A percentile compares a stretch with the other conserved stretches of the same genome.
Conservation (phyloP, 2,113 vertebrate genomes). For the Coracopsis vasa region DNA sequence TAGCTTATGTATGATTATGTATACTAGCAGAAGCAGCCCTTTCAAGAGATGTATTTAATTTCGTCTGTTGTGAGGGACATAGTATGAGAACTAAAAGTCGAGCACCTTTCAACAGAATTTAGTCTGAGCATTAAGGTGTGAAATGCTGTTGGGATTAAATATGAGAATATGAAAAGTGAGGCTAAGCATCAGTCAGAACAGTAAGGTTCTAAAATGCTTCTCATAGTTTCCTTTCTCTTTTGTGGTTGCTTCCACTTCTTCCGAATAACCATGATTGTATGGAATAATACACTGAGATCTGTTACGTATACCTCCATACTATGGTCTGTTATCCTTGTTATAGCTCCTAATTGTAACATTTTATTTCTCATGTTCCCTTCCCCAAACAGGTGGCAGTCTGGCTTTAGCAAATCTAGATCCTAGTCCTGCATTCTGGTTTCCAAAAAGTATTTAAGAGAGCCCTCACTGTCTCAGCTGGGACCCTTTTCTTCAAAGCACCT, state of each 20-base stretch:
- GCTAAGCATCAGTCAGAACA: background rate
- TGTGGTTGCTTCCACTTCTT: background rate
- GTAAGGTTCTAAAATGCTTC: background rate
- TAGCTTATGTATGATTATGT: background rate
- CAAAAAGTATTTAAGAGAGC: background rate
- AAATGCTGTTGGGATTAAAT: background rate
- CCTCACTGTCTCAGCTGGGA: background rate
- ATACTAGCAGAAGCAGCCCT: background rate
- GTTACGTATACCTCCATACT: background rate
- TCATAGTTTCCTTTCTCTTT: background rate
- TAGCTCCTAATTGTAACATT: background rate
- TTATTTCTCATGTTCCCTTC: background rate
- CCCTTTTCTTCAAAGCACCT: background rate
- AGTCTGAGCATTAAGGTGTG: background rate
- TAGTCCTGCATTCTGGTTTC: background rate
- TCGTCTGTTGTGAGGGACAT: background rate
- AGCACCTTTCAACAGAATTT: background rate
- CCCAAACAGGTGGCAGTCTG: accelerated
- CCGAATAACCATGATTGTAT: background rate
- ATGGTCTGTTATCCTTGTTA: background rate
- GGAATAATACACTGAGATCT: background rate
- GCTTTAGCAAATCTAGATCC: background rate
- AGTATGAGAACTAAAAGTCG: background rate
- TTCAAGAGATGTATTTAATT: background rate
- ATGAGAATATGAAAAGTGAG: background rate